A percentile compares a stretch with the other conserved stretches of the same genome.
phyloP scores from a whole-genome alignment of 1,140 invertebrate genomes.

The Hydropsyche tenuis region DNA sequence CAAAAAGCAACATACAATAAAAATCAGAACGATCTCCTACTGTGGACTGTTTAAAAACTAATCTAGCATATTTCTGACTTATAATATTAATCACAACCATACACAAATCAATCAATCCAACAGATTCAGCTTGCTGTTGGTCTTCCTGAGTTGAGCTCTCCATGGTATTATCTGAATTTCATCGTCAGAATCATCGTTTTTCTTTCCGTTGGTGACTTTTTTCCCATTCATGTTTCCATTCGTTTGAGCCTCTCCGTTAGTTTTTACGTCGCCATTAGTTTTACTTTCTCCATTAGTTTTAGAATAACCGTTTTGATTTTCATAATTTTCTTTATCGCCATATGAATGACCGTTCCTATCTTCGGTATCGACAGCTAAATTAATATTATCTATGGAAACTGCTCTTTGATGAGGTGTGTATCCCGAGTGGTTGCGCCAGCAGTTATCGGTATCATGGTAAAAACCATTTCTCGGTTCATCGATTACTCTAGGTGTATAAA shows the following conservation, averaged over 20 bases:
- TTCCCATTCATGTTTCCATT: slow-evolving; percentile 38
- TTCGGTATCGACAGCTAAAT: slow-evolving; percentile 56
- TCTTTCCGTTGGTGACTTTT: slow-evolving; percentile 54
- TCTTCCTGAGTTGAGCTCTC: slow-evolving; percentile 86
- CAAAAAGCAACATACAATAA: too few relatives aligned
- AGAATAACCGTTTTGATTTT: slow-evolving; percentile 50
- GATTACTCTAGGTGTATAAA: slow-evolving; percentile 71
- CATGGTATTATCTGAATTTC: slow-evolving; percentile 81
- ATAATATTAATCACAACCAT: slow-evolving; percentile 30
- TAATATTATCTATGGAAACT: slow-evolving; percentile 68
- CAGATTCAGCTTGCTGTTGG: slow-evolving; percentile 82
- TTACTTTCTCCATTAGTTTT: slow-evolving; percentile 48
- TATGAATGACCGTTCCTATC: slow-evolving; percentile 55
- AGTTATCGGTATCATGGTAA: slow-evolving; percentile 55
- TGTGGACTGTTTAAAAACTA: slow-evolving; percentile 1
- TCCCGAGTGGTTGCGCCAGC: slow-evolving; percentile 63
- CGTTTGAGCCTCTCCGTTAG: slow-evolving; percentile 44
- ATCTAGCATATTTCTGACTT: slow-evolving; percentile 27
- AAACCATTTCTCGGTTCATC: slow-evolving; percentile 62
- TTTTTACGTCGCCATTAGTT: slow-evolving; percentile 42
- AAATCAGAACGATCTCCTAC: too few relatives aligned
- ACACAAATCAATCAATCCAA: slow-evolving; percentile 56
- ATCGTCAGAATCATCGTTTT: slow-evolving; percentile 64
- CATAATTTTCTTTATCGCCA: slow-evolving; percentile 57
- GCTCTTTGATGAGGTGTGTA: slow-evolving; percentile 55